These are phyloP conservation scores for Synergus itoensis DNA, from an alignment of 2,888 invertebrate genomes.

Conservation along the genomic window DNA sequence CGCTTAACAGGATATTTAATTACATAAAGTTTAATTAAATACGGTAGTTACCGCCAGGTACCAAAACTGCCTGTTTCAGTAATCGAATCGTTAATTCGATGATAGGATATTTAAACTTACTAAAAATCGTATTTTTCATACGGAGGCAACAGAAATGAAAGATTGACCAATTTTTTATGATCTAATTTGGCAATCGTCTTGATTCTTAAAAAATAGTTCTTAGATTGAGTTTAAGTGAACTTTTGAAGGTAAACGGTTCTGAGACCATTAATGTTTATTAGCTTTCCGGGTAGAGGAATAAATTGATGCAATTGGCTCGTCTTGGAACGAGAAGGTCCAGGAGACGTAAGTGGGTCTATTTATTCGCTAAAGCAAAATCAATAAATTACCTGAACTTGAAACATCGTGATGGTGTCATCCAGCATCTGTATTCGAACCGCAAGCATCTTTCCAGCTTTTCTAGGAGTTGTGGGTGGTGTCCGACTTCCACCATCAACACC, in stretches of 20 bases:
- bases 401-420: constrained; percentile 93
- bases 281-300: constrained; percentile 1
- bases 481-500: constrained; percentile 89
- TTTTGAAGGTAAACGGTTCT: background rate
- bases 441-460: constrained; percentile 93
- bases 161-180: no score
- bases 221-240: background rate
- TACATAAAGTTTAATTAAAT: no score
- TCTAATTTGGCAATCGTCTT: background rate
- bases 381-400: constrained; percentile 90
- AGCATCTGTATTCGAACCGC: constrained; percentile 93
- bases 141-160: no score
- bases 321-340: background rate
- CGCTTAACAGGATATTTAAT: no score
- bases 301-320: constrained; percentile 20
- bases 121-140: no score
- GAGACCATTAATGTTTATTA: constrained; percentile 19
- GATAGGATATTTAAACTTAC: no score
- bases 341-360: constrained; percentile 17
- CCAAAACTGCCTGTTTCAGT: no score
- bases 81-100: no score
- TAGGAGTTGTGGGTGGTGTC: constrained; percentile 89
- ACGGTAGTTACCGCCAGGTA: no score
- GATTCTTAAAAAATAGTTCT: background rate
- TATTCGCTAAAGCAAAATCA: constrained; percentile 42